A percentile compares a stretch with the other conserved stretches of the same genome.
Conservation (phyloP, 2,113 vertebrate genomes). For the Hydrochoerus hydrochaeris region DNA sequence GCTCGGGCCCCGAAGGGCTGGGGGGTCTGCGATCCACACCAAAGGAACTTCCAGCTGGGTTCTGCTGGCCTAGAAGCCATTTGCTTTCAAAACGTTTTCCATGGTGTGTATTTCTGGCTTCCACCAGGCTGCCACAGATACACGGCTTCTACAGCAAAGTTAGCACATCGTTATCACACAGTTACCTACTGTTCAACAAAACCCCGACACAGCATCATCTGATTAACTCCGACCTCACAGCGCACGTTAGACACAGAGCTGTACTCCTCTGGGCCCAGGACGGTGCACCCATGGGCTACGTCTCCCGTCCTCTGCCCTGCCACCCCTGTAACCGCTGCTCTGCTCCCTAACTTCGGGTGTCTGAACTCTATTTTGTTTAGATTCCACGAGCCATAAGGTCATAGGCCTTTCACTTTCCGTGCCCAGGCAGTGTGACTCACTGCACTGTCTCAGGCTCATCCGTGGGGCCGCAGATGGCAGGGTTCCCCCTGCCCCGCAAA, state of each 20-base stretch:
- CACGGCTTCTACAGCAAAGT: too few relatives aligned
- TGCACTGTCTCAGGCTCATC: background rate
- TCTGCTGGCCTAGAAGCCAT: background rate
- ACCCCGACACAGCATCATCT: background rate
- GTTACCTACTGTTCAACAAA: background rate
- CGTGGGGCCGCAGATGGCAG: too few relatives aligned
- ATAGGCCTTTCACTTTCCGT: background rate
- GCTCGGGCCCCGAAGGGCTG: too few relatives aligned
- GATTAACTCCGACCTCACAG: background rate
- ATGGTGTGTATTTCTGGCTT: background rate
- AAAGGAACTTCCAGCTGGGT: background rate
- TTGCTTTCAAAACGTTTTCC: background rate
- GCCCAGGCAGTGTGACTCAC: background rate
- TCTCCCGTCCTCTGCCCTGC: background rate
- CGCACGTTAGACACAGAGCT: too few relatives aligned
- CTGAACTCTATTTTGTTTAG: background rate
- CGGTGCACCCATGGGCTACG: too few relatives aligned
- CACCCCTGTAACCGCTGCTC: too few relatives aligned
- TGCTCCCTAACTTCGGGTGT: too few relatives aligned
- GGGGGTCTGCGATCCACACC: too few relatives aligned
- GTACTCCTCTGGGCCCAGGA: background rate
- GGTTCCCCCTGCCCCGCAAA: too few relatives aligned
- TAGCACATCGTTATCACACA: background rate
- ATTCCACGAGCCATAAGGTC: background rate
- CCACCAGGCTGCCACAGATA: background rate